These are phyloP conservation scores for Strix uralensis DNA, from an alignment of 2,113 vertebrate genomes.

Conservation along the genomic window DNA sequence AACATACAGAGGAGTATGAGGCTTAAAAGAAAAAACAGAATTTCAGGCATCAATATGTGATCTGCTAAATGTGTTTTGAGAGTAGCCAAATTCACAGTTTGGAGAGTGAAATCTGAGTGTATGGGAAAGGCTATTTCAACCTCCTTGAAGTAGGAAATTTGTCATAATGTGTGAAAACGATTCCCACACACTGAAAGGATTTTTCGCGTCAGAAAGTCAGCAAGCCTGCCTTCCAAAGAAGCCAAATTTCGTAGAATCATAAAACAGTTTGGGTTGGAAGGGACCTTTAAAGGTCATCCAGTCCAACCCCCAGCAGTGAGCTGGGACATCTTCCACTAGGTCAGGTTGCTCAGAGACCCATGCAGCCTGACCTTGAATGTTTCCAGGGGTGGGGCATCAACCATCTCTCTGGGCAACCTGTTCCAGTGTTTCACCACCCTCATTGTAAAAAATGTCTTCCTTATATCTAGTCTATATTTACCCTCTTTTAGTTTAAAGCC, in stretches of 20 bases:
- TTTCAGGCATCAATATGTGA: background rate
- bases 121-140: background rate
- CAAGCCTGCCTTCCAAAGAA: background rate
- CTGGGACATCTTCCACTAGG: background rate
- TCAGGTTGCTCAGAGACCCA: background rate
- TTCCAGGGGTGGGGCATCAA: background rate
- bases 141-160: background rate
- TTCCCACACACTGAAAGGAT: background rate
- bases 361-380: background rate
- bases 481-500: background rate
- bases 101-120: background rate
- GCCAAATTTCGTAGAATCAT: background rate
- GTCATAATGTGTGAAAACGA: background rate
- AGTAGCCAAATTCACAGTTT: background rate
- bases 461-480: background rate
- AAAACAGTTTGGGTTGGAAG: background rate
- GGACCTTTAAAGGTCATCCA: background rate
- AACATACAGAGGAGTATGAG: background rate
- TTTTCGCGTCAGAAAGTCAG: background rate
- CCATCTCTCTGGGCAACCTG: background rate
- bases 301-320: background rate
- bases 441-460: background rate
- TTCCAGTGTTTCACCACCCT: background rate
- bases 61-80: background rate
- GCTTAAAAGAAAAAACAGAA: background rate